These are phyloP conservation scores for Plemyria rubiginata DNA, from an alignment of 2,888 invertebrate genomes.

Conservation along the genomic window DNA sequence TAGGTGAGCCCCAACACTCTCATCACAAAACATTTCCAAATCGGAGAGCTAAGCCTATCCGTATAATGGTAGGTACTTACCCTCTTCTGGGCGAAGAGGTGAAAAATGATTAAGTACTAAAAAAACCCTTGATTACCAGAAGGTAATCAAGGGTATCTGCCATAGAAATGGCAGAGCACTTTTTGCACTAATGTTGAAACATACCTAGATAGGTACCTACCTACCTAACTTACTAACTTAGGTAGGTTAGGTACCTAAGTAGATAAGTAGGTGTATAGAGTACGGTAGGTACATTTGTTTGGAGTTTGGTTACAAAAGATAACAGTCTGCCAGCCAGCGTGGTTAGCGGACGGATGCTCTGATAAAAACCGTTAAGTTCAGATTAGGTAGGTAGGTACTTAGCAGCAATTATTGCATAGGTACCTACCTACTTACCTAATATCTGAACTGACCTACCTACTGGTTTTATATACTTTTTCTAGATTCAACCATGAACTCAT, in stretches of 20 bases:
- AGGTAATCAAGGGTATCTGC: no score
- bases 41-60: no score
- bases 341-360: conserved; percentile 51
- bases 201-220: no score
- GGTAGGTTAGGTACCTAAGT: background rate
- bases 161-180: no score
- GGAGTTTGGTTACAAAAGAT: conserved; percentile 4
- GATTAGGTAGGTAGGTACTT: conserved; percentile 7
- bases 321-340: conserved; percentile 25
- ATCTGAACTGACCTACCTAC: background rate
- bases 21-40: no score
- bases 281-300: background rate
- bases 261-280: conserved; percentile 9
- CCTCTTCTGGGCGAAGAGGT: no score
- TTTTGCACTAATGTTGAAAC: no score
- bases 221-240: no score
- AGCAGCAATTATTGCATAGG: background rate
- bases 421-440: background rate
- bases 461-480: background rate
- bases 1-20: no score
- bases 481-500: background rate
- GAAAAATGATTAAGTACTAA: no score
- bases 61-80: no score
- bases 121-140: no score
- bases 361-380: conserved; percentile 44